Percentiles rank a stretch among this genome's conserved stretches.
phyloP scores from a whole-genome alignment of 2,797 vertebrate genomes.

The Aulostomus chinensis region DNA sequence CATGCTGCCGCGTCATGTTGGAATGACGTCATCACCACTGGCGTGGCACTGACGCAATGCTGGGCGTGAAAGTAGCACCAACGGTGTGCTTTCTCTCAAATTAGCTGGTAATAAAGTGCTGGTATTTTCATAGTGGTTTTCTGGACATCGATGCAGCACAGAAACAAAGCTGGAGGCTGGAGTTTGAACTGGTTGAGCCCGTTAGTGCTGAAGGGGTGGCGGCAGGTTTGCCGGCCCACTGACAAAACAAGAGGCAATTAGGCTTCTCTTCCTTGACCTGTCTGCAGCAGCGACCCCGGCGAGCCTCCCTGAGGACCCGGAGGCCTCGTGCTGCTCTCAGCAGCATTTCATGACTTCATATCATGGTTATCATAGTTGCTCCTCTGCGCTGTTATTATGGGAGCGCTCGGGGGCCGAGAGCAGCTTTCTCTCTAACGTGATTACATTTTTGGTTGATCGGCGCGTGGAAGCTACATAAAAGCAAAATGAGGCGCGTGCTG shows the following conservation, averaged over 20 bases:
- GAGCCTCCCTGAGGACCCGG: conserved; percentile 32
- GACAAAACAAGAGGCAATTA: conserved; percentile 78
- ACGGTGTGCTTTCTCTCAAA: too few species aligned
- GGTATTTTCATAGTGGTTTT: conserved; percentile 24
- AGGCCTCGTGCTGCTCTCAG: conserved; percentile 37
- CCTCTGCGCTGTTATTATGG: conserved; percentile 1
- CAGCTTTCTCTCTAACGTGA: too few species aligned
- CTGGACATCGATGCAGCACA: conserved; percentile 19
- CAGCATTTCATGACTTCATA: conserved; percentile 50
- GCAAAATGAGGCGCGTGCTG: conserved; percentile 1
- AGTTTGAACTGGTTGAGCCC: conserved; percentile 30
- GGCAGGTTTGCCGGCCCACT: conserved; percentile 59
- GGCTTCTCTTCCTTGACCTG: conserved; percentile 67
- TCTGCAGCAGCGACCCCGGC: conserved; percentile 54
- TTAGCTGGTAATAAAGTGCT: too few species aligned
- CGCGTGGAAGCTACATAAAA: not conserved
- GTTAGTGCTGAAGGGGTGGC: conserved; percentile 58
- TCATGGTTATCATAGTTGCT: conserved; percentile 27
- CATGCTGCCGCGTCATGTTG: conserved; percentile 26
- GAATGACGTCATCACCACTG: conserved; percentile 65
- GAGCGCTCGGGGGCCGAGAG: too few species aligned
- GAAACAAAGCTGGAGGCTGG: conserved; percentile 22
- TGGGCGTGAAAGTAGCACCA: too few species aligned
- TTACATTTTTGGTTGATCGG: conserved; percentile 1
- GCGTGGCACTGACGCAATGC: conserved; percentile 70